Evolutionary conservation across 2,888 invertebrate genomes (phyloP).

Genomic region (Tenthredo distinguenda): DNA sequence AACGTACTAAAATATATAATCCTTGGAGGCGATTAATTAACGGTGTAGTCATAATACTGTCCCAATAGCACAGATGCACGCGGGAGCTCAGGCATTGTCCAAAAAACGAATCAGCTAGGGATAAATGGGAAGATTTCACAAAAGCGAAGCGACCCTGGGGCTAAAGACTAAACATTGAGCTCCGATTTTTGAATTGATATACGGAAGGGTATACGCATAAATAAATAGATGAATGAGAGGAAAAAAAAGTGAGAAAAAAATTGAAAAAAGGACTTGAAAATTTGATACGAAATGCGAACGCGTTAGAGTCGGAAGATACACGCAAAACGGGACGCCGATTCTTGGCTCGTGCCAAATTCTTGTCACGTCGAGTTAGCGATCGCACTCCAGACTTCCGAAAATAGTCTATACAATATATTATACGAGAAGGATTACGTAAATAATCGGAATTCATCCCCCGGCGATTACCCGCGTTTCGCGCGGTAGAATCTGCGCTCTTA

Average conservation of each 20-base stretch:
- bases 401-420: constrained; percentile 46
- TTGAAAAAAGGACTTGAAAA: constrained; percentile 49
- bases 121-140: constrained; percentile 58
- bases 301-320: constrained; percentile 58
- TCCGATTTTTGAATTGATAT: not conserved
- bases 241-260: constrained; percentile 37
- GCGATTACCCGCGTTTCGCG: not conserved
- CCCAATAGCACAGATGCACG: constrained; percentile 58
- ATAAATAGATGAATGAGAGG: not conserved
- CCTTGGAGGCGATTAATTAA: constrained; percentile 71
- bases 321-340: constrained; percentile 57
- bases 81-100: constrained; percentile 57
- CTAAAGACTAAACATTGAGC: constrained; percentile 38
- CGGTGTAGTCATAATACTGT: constrained; percentile 74
- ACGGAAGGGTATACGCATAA: not conserved
- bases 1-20: constrained; percentile 62
- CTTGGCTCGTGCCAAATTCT: constrained; percentile 61
- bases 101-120: constrained; percentile 63
- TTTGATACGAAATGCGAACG: not conserved
- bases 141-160: not conserved
- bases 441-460: constrained; percentile 37
- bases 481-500: not conserved
- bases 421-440: constrained; percentile 33
- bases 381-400: constrained; percentile 49
- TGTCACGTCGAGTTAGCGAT: constrained; percentile 54